A percentile compares a stretch with the other conserved stretches of the same genome.
phyloP scores from a whole-genome alignment of 1,140 invertebrate genomes.

The Caenorhabditis briggsae region DNA sequence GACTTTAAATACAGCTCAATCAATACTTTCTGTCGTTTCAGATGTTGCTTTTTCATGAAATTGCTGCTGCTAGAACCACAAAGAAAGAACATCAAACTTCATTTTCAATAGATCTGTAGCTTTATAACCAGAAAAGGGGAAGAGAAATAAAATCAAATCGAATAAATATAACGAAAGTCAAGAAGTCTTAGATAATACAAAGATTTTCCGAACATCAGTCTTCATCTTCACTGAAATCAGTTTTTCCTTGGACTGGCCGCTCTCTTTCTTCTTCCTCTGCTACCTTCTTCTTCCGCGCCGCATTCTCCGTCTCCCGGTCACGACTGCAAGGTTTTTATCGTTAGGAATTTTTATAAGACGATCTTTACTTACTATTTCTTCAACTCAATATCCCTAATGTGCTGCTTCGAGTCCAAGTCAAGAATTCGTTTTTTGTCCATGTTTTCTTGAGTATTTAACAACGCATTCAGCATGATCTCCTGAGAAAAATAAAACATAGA shows the following conservation, averaged over 20 bases:
- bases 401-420: constrained; percentile 27
- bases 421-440: constrained; percentile 24
- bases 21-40: too few relatives aligned
- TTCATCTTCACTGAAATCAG: too few relatives aligned
- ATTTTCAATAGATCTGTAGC: too few relatives aligned
- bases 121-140: too few relatives aligned
- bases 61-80: too few relatives aligned
- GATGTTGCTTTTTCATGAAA: too few relatives aligned
- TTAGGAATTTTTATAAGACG: background rate
- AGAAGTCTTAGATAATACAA: too few relatives aligned
- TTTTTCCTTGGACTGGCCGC: background rate
- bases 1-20: too few relatives aligned
- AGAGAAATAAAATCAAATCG: too few relatives aligned
- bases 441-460: background rate
- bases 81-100: too few relatives aligned
- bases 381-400: background rate
- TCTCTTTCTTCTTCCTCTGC: background rate
- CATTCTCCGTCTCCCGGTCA: background rate
- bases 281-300: background rate
- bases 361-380: constrained; percentile 11
- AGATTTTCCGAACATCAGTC: too few relatives aligned
- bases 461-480: constrained; percentile 23
- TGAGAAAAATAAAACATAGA: background rate
- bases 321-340: background rate
- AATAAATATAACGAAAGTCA: too few relatives aligned